These are phyloP conservation scores for Thalassarche chlororhynchos DNA, from an alignment of 2,113 vertebrate genomes.

Conservation along the genomic window DNA sequence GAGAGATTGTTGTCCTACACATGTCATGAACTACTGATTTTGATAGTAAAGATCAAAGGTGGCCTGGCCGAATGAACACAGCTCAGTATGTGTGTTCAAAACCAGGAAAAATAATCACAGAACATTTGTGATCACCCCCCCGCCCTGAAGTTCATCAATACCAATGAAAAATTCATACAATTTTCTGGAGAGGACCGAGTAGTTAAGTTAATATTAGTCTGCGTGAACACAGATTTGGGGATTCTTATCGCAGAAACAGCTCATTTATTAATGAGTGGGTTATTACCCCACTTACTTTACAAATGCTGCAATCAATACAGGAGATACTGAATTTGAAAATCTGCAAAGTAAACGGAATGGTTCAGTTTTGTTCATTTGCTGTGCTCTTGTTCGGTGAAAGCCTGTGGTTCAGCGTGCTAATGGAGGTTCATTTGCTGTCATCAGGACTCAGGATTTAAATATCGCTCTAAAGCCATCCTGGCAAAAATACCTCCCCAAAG, in stretches of 20 bases:
- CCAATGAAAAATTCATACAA: background rate
- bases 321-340: background rate
- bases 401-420: background rate
- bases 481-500: background rate
- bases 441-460: background rate
- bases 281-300: background rate
- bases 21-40: background rate
- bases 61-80: background rate
- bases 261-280: background rate
- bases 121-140: accelerated
- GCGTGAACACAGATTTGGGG: background rate
- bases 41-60: background rate
- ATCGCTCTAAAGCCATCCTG: accelerated
- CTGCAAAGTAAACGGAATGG: background rate
- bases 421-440: background rate
- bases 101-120: background rate
- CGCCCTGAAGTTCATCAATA: background rate
- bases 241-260: background rate
- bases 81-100: background rate
- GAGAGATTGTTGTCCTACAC: background rate
- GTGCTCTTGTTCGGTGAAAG: no score
- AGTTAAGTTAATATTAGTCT: background rate
- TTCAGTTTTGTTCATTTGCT: background rate
- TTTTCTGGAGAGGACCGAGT: background rate
- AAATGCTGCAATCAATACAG: background rate